Base-by-base conservation (phyloP, 2,797 vertebrate genomes). In the Leptoclinus maculatus region DNA sequence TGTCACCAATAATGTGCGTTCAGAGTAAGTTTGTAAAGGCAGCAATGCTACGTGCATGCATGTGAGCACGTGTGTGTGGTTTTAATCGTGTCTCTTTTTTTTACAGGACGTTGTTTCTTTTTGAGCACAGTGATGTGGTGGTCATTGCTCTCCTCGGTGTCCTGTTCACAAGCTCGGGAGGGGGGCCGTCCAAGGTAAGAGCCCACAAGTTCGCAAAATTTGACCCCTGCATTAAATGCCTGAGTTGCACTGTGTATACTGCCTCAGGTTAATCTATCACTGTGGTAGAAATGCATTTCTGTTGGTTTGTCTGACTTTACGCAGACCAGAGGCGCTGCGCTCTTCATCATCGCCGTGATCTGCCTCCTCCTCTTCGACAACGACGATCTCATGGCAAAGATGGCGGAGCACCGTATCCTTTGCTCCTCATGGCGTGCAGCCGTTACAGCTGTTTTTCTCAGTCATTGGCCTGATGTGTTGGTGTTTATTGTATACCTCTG, bases 331-430 rank as follows among this genome's bases (percentile, higher is more conserved):
- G 98, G 98, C 14, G 96, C 97, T 76, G 97, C 95, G 19, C 96
- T 99, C 88, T 99, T 99, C 92, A 97, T 99, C 91, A 96, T 99
- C 76, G 97, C 97, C 81, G 96, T 99, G 53, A 95, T 99, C 87
- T 99, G 98, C 88, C 95, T 99, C 38, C 92, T 99, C 7, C 96
- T 99, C 86, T 99, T 99, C 39, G 98, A 99, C 93, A 99, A 99
- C 57, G 98, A 99, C 64, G 98, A 99, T 80, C 97, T 99, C 76
- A 99, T 99, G 98, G 97, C 98, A 45, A 99, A 99, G 94, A 98
- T 99, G 96, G 97, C 97, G 8, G 98, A 99, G 87, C 98, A 99
- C 92, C 98, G 98, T 99, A 99, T 99, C 98, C 97, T 99, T 97
- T 94, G 47, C 25, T 16, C 3, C 11, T 32, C 3, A 0, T 14